Evolutionary conservation across 2,113 vertebrate species (phyloP).

Genomic region (Todiramphus saurophagus): DNA sequence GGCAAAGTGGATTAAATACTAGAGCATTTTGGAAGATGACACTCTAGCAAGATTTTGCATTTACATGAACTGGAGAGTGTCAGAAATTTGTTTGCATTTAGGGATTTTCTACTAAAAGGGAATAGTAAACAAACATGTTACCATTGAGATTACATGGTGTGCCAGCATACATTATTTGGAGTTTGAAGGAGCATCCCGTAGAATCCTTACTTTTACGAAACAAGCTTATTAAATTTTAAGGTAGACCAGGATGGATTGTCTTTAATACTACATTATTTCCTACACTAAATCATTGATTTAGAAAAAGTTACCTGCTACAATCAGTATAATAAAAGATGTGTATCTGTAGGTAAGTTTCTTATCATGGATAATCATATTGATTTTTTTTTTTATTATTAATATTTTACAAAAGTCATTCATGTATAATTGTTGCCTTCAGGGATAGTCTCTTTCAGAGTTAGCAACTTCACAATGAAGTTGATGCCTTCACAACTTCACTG

Average conservation of each 20-base stretch:
- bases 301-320: background rate
- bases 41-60: slow-evolving; percentile 26
- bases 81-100: slow-evolving; percentile 37
- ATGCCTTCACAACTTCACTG: background rate
- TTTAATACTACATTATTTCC: background rate
- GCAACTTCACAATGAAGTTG: background rate
- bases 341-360: background rate
- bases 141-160: background rate
- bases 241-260: background rate
- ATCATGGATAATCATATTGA: background rate
- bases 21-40: slow-evolving; percentile 31
- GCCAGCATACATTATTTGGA: background rate
- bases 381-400: background rate
- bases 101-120: slow-evolving; percentile 23
- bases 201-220: background rate
- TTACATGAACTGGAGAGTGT: background rate
- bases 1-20: slow-evolving; percentile 16
- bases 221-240: slow-evolving; percentile 1
- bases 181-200: background rate
- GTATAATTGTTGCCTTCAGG: background rate
- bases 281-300: background rate
- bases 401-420: background rate
- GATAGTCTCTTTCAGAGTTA: background rate
- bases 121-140: slow-evolving; percentile 34
- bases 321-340: background rate